phyloP scores from a whole-genome alignment of 2,797 vertebrate genomes.

The Adelosebastes latens region DNA sequence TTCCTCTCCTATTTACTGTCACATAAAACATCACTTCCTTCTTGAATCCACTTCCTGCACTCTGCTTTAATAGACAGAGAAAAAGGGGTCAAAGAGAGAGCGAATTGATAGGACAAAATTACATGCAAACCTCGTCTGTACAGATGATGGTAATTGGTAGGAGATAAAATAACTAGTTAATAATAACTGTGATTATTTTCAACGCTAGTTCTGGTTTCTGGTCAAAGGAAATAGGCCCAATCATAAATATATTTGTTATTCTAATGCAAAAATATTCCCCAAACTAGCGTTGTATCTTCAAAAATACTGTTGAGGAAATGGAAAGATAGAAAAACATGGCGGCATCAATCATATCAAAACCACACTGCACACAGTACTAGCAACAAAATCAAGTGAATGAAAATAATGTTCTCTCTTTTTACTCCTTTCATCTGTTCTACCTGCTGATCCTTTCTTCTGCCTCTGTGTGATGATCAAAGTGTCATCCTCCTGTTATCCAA shows the following conservation, averaged over 20 bases:
- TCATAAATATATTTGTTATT: not conserved
- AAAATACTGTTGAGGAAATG: not conserved
- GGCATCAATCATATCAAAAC: not conserved
- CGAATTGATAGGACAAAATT: not conserved
- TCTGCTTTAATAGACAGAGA: not conserved
- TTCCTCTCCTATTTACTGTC: conserved; percentile 28
- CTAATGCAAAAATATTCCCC: not conserved
- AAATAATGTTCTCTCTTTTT: not conserved
- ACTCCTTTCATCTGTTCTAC: conserved; percentile 8
- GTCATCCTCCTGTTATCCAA: conserved; percentile 1
- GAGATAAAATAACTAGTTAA: not conserved
- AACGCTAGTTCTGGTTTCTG: not conserved
- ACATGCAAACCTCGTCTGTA: not conserved
- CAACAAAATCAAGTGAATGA: not conserved
- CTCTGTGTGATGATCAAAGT: conserved; percentile 9
- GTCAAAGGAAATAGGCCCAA: not conserved
- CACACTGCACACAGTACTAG: accelerated
- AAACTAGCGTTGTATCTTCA: not conserved
- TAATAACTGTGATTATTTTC: not conserved
- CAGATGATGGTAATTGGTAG: not conserved
- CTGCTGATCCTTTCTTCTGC: not conserved
- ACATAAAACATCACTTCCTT: conserved; percentile 22
- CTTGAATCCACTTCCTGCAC: not conserved
- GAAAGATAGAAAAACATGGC: not conserved
- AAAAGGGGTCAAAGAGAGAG: not conserved